Base-by-base conservation (phyloP, 2,113 vertebrate species). In the Neogale vison region DNA sequence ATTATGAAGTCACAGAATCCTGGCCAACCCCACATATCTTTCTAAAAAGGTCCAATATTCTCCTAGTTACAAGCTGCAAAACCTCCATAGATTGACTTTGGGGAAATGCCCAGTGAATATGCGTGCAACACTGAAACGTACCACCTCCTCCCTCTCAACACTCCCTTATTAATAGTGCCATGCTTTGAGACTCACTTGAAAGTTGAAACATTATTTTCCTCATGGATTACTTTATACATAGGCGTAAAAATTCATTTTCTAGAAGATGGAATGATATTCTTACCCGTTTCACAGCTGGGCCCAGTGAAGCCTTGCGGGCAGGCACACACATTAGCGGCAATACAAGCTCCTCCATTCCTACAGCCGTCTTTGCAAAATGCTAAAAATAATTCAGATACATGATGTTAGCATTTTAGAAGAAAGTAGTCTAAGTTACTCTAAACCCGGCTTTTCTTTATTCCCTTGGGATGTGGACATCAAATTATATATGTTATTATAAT, bases 281-380 rank as follows among this genome's bases (percentile, higher is more conserved):
- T 99, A 99, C 99, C 99, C 93, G 99, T 99, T 98, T 99, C 99
- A 96, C 99, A 99, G 97, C 99, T 99, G 98, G 98, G 99, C 26
- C 99, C 99, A 0, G 99, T 99, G 98, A 99, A 99, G 92, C 99
- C 99, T 97, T 99, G 99, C 71, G 99, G 99, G 98, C 99, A 99
- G 94, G 99, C 98, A 84, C 99, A 99, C 93, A 99, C 99, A 69
- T 99, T 99, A 50, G 99, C 99, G 80, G 99, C 99, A 69, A 99
- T 98, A 55, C 99, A 99, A 97, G 99, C 99, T 63, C 99, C 99
- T 93, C 99, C 99, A 0, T 99, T 99, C 96, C 99, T 99, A 98
- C 99, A 99, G 82, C 99, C 99, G 0, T 99, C 99, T 90, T 99
- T 99, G 98, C 99, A 99, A 98, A 99, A 99, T 1, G 99, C 99